These are phyloP conservation scores for Autographa gamma DNA, from an alignment of 2,888 invertebrate genomes.

Conservation along the genomic window DNA sequence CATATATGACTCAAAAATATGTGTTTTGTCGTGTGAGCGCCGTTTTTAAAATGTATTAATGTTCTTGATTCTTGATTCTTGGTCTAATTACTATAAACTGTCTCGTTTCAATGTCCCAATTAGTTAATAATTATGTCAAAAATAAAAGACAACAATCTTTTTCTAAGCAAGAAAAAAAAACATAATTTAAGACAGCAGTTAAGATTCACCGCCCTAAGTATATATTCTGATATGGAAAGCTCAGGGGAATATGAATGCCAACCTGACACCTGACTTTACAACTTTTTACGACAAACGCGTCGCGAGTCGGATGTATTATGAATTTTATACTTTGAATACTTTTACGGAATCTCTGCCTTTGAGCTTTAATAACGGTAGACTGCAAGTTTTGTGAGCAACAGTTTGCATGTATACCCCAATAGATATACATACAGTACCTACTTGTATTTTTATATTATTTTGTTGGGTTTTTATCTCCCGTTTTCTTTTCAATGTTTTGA, in stretches of 20 bases:
- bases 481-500: too few relatives aligned
- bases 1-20: not conserved
- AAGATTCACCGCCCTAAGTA: conserved; percentile 3
- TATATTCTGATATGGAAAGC: conserved; percentile 4
- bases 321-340: not conserved
- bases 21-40: not conserved
- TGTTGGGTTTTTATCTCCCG: too few relatives aligned
- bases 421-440: not conserved
- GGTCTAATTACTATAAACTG: too few relatives aligned
- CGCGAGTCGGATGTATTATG: not conserved
- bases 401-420: not conserved
- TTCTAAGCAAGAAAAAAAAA: not conserved
- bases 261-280: conserved; percentile 1
- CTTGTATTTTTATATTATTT: too few relatives aligned
- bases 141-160: not conserved
- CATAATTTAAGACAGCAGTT: not conserved
- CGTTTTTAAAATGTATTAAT: not conserved
- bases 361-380: conserved; percentile 1
- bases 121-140: too few relatives aligned
- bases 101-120: too few relatives aligned
- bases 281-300: conserved; percentile 2
- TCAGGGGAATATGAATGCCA: not conserved
- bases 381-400: not conserved
- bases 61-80: too few relatives aligned
- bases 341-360: conserved; percentile 2